phyloP scores from a whole-genome alignment of 2,888 invertebrate genomes.

The Eilema caniola region DNA sequence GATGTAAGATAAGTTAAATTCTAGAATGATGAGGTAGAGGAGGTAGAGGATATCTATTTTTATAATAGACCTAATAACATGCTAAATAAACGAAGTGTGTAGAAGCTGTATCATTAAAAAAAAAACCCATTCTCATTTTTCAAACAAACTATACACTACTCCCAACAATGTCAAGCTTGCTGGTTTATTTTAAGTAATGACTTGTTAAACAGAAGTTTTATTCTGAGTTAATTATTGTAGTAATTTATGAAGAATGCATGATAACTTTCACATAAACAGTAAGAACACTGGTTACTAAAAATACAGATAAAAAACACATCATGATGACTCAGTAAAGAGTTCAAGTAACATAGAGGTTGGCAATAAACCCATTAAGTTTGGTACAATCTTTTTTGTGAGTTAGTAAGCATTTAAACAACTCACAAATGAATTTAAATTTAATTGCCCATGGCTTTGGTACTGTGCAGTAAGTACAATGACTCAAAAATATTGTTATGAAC shows the following conservation, averaged over 20 bases:
- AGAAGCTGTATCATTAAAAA: too few relatives aligned
- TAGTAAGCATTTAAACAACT: conserved; percentile 29
- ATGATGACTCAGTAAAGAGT: conserved; percentile 41
- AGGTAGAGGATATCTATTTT: too few relatives aligned
- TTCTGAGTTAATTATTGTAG: not conserved
- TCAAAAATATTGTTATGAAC: conserved; percentile 13
- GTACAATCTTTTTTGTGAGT: conserved; percentile 40
- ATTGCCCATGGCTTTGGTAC: conserved; percentile 29
- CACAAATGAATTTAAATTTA: conserved; percentile 23
- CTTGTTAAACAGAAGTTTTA: not conserved
- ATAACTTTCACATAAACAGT: not conserved
- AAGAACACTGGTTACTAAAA: conserved; percentile 3
- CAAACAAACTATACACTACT: too few relatives aligned
- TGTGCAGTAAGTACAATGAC: conserved; percentile 28
- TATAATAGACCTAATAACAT: too few relatives aligned
- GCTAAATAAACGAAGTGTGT: too few relatives aligned
- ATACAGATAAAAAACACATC: conserved; percentile 34
- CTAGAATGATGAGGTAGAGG: too few relatives aligned
- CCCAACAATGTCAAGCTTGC: not conserved
- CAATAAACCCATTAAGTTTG: conserved; percentile 37
- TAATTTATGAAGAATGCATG: not conserved
- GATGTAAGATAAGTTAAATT: too few relatives aligned
- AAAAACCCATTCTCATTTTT: too few relatives aligned
- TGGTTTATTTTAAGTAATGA: too few relatives aligned
- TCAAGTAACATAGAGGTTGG: conserved; percentile 36